Evolutionary conservation across 64 coral and sea anemone species (phyloP), one percentile per base, ranked within the genome.

Genomic region (Actinia equina): DNA sequence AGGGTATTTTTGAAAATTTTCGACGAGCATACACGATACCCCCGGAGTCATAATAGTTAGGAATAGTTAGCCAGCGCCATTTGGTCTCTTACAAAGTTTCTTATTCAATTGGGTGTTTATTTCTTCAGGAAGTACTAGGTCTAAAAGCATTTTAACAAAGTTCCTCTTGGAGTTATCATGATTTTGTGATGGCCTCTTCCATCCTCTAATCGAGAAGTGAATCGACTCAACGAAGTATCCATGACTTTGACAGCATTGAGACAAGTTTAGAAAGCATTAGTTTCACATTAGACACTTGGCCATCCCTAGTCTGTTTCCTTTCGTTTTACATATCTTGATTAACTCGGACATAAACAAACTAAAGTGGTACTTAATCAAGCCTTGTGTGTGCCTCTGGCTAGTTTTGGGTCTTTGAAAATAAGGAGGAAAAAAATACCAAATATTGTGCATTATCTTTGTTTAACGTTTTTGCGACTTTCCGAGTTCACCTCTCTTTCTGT

Each of bases 91-190:
- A 9, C 10, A 23, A 65, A 65, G 62, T 20, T 65, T 65, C 62
- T 65, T 65, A 65, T 65, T n/a, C n/a, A 22, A 65, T n/a, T 23
- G n/a, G 4, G 10, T 65, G 62, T 65, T 23, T 23, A 65, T 65
- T 23, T 65, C 20, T 8, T 65, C 62, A 65, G 62, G 62, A 65
- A n/a, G 62, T 65, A 6, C 62, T 25, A 10, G 5, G 62, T 65
- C 62, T 65, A 23, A 65, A 65, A 65, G 62, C 62, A 65, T 65
- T n/a, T 65, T 65, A 65, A 65, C 62, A 65, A 65, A 65, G 19
- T 65, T 65, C 62, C 19, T 65, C 7, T 65, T 65, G 62, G 5
- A 65, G 62, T 23, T 65, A 20, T 37, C 30, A 37, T 7, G 6
- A 65, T 65, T 65, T 23, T 20, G 3, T 23, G 19, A 22, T n/a